These are phyloP conservation scores for Venustoraphidia nigricollis DNA, from an alignment of 2,888 invertebrate species.

Conservation along the genomic window DNA sequence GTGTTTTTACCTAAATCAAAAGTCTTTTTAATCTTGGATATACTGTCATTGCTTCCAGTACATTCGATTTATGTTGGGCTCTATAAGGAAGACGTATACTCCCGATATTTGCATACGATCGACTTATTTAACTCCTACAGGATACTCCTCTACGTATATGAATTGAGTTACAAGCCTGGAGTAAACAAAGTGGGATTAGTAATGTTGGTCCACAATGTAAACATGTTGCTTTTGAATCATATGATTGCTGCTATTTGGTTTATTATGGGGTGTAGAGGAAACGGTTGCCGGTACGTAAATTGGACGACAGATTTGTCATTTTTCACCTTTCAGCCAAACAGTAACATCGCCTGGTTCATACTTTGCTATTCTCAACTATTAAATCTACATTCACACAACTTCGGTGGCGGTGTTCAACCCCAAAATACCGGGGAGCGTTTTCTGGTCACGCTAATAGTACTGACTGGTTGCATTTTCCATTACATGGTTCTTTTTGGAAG, in stretches of 20 bases:
- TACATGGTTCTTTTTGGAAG: slow-evolving; percentile 12
- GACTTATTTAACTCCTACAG: slow-evolving; percentile 1
- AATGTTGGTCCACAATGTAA: slow-evolving; percentile 6
- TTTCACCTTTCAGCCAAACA: slow-evolving; percentile 3
- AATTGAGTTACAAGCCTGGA: slow-evolving; percentile 6
- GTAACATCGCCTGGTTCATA: slow-evolving; percentile 8
- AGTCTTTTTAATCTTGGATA: slow-evolving; percentile 5
- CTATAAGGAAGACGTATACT: slow-evolving; percentile 4
- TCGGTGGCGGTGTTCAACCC: no score
- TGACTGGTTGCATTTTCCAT: slow-evolving; percentile 11
- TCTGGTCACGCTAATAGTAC: slow-evolving; percentile 8
- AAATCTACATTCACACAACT: no score
- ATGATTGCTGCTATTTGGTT: slow-evolving; percentile 10
- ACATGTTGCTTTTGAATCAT: slow-evolving; percentile 8
- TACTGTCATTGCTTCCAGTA: slow-evolving; percentile 10
- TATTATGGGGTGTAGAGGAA: slow-evolving; percentile 1
- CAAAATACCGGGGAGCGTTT: not conserved
- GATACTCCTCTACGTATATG: slow-evolving; percentile 6
- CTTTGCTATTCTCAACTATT: slow-evolving; percentile 5
- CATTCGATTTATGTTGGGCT: slow-evolving; percentile 9
- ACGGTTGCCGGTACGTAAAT: slow-evolving; percentile 3
- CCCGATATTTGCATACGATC: slow-evolving; percentile 2
- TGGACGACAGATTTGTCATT: slow-evolving; percentile 9
- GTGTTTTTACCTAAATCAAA: slow-evolving; percentile 7
- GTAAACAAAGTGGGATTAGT: slow-evolving; percentile 7